Evolutionary conservation across 2,797 vertebrate species (phyloP).

Genomic region (Diplodus sargus): DNA sequence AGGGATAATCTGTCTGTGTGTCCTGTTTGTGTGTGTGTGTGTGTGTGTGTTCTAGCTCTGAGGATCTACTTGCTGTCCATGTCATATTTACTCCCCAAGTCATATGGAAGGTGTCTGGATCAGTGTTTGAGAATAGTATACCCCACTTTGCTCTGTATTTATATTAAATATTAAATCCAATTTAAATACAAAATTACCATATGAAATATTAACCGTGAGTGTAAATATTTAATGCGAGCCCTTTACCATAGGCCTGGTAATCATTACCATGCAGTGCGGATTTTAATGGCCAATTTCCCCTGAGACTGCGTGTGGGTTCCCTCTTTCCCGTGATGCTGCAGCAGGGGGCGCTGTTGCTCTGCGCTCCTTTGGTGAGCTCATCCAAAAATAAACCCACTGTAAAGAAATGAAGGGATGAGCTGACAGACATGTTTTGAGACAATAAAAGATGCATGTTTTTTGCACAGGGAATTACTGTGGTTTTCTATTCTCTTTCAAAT

Average conservation of each 20-base stretch:
- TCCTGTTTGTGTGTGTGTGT: conserved; percentile 30
- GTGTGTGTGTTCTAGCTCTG: conserved; percentile 24
- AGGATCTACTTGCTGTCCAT: conserved; percentile 50
- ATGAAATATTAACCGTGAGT: conserved; percentile 83
- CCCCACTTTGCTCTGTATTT: conserved; percentile 83
- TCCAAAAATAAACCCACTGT: neutral
- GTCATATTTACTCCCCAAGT: conserved; percentile 58
- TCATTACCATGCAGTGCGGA: conserved; percentile 78
- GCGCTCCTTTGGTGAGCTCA: neutral
- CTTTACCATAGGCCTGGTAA: conserved; percentile 81
- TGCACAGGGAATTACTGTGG: neutral
- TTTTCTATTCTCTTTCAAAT: conserved; percentile 4
- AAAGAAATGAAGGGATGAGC: neutral
- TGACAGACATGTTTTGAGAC: conserved; percentile 17
- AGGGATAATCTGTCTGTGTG: conserved; percentile 19
- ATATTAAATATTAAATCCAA: conserved; percentile 88
- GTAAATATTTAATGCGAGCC: conserved; percentile 87
- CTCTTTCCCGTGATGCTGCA: conserved; percentile 22
- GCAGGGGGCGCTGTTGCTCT: conserved; percentile 72
- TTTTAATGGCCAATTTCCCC: conserved; percentile 78
- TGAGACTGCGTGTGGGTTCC: conserved; percentile 48
- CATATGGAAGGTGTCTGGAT: conserved; percentile 63
- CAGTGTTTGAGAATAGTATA: conserved; percentile 77
- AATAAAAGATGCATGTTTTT: conserved; percentile 7
- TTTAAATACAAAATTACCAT: conserved; percentile 86